Evolutionary conservation across 2,797 vertebrate genomes (phyloP).

Genomic region (Babyrousa celebensis): DNA sequence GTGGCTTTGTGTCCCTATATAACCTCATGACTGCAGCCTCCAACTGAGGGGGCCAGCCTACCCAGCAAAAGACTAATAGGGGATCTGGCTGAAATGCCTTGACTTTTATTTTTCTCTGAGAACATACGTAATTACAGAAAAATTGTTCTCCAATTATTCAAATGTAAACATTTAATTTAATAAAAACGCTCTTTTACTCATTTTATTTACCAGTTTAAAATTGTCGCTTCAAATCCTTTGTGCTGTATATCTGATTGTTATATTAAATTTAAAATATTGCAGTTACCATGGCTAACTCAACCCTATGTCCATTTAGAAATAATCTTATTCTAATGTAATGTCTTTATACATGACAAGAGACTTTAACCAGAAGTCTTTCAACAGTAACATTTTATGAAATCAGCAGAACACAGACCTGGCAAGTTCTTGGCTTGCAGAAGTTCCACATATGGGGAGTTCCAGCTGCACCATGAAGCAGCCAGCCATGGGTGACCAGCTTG

Average conservation of each 20-base stretch:
- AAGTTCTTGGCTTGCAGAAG: background rate
- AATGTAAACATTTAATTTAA: constrained; percentile 71
- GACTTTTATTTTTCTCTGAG: constrained; percentile 38
- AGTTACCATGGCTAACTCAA: constrained; percentile 44
- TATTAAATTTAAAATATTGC: constrained; percentile 47
- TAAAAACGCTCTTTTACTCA: background rate
- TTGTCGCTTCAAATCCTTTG: background rate
- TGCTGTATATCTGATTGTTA: background rate
- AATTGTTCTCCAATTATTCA: constrained; percentile 43
- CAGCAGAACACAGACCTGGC: background rate
- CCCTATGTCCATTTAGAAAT: background rate
- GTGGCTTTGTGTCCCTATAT: background rate
- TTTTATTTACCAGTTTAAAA: constrained; percentile 67
- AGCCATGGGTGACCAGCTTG: background rate
- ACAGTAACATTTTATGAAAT: background rate
- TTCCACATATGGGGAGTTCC: fast-evolving
- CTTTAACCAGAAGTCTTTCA: constrained; percentile 17
- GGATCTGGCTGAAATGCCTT: constrained; percentile 3
- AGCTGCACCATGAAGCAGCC: background rate
- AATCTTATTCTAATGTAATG: constrained; percentile 52
- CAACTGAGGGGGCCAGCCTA: background rate
- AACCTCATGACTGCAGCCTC: background rate
- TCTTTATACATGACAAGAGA: background rate
- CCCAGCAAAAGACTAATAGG: background rate
- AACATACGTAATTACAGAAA: constrained; percentile 65